Conservation (phyloP, 2,797 vertebrate species). For the Kryptopterus vitreolus region DNA sequence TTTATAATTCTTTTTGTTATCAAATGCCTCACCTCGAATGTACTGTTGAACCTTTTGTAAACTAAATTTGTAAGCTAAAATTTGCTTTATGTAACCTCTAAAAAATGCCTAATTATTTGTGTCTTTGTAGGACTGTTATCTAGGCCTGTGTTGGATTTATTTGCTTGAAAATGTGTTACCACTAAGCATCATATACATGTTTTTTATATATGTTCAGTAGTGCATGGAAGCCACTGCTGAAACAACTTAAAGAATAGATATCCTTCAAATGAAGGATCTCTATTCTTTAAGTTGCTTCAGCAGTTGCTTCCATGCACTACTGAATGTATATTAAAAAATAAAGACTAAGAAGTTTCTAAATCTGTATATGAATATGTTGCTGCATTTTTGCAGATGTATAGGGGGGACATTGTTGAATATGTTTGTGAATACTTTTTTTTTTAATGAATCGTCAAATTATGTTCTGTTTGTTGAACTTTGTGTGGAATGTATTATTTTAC, state of each 20-base stretch:
- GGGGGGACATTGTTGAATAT: background rate
- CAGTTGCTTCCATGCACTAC: background rate
- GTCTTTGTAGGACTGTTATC: background rate
- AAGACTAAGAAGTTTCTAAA: background rate
- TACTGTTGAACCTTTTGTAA: too few relatives aligned
- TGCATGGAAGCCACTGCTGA: too few relatives aligned
- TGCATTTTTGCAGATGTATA: constrained; percentile 3
- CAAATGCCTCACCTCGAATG: too few relatives aligned
- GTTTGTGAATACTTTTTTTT: background rate
- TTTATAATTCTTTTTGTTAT: background rate
- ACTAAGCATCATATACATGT: background rate
- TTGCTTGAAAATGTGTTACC: background rate
- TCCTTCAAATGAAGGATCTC: background rate
- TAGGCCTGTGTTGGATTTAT: background rate
- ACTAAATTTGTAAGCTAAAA: too few relatives aligned
- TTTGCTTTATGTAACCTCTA: too few relatives aligned
- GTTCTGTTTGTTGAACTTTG: too few relatives aligned
- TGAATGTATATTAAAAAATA: background rate
- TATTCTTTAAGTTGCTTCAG: background rate
- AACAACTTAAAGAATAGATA: too few relatives aligned
- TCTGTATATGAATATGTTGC: background rate
- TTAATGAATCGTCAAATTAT: too few relatives aligned
- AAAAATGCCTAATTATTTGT: background rate
- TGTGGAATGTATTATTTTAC: too few relatives aligned
- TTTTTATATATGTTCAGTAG: too few relatives aligned